Conservation (phyloP, 2,888 invertebrate genomes). For the Andrena praecox region DNA sequence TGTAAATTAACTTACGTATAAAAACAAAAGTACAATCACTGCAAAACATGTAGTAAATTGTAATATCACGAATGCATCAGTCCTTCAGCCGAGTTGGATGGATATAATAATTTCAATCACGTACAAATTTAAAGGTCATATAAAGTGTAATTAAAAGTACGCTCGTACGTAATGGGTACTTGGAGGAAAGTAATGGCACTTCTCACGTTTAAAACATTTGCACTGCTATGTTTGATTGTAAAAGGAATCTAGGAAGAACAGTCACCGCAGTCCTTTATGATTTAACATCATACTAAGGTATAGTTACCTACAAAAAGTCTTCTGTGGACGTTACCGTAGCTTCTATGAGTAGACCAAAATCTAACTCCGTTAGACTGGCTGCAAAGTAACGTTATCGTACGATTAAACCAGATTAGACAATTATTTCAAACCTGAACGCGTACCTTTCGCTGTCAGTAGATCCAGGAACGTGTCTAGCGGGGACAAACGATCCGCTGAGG, state of each 20-base stretch:
- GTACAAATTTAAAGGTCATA: slow-evolving; percentile 7
- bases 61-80: slow-evolving; percentile 14
- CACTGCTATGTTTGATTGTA: slow-evolving; percentile 39
- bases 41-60: not conserved
- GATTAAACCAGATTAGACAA: not conserved
- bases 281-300: slow-evolving; percentile 16
- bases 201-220: slow-evolving; percentile 17
- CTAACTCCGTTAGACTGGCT: slow-evolving; percentile 93
- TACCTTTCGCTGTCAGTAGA: slow-evolving; percentile 92
- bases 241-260: not conserved
- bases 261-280: not conserved
- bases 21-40: slow-evolving; percentile 17
- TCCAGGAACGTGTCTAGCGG: slow-evolving; percentile 94
- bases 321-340: slow-evolving; percentile 90
- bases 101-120: not conserved
- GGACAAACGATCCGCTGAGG: slow-evolving; percentile 90
- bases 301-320: slow-evolving; percentile 82
- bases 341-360: slow-evolving; percentile 94
- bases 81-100: not conserved
- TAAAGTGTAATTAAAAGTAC: slow-evolving; percentile 28
- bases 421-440: not conserved
- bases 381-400: slow-evolving; percentile 64
- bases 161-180: slow-evolving; percentile 26
- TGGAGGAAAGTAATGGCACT: slow-evolving; percentile 56
- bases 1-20: slow-evolving; percentile 14